Conservation (phyloP, 2,797 vertebrate genomes). For the Takifugu rubripes region DNA sequence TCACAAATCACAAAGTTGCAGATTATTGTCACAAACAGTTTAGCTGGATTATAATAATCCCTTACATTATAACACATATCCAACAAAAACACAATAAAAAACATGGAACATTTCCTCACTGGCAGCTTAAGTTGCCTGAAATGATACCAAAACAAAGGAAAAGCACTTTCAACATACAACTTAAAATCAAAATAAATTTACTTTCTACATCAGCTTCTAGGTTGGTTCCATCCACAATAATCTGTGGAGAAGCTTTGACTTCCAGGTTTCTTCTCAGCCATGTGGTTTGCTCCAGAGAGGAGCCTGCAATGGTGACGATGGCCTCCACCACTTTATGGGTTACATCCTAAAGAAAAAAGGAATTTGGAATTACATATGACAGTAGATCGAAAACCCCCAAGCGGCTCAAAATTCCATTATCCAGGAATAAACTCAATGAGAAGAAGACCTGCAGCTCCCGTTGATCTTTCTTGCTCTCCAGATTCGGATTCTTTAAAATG, state of each 20-base stretch:
- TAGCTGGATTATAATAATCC: slow-evolving; percentile 17
- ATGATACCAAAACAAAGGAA: not conserved
- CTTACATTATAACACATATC: slow-evolving; percentile 7
- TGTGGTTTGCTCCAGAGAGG: slow-evolving; percentile 96
- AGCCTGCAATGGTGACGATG: slow-evolving; percentile 93
- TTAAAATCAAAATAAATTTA: slow-evolving; percentile 35
- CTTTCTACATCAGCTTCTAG: slow-evolving; percentile 95
- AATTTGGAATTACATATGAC: not conserved
- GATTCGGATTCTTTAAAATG: slow-evolving; percentile 96
- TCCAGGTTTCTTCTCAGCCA: slow-evolving; percentile 97
- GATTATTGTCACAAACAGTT: slow-evolving; percentile 3
- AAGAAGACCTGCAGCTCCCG: slow-evolving; percentile 84
- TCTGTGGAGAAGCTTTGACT: slow-evolving; percentile 96
- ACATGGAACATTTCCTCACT: not conserved
- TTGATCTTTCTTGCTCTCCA: slow-evolving; percentile 98
- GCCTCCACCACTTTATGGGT: slow-evolving; percentile 98
- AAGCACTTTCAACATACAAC: not conserved
- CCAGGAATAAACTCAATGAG: not conserved
- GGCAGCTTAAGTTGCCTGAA: not conserved
- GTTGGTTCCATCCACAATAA: slow-evolving; percentile 88
- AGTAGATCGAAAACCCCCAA: no score
- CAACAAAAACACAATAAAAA: slow-evolving; percentile 5
- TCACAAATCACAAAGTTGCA: not conserved
- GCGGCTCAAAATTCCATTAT: not conserved
- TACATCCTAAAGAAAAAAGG: slow-evolving; percentile 80